These are phyloP conservation scores for Eurystomus glaucurus DNA, from an alignment of 2,797 vertebrate species.

Conservation along the genomic window DNA sequence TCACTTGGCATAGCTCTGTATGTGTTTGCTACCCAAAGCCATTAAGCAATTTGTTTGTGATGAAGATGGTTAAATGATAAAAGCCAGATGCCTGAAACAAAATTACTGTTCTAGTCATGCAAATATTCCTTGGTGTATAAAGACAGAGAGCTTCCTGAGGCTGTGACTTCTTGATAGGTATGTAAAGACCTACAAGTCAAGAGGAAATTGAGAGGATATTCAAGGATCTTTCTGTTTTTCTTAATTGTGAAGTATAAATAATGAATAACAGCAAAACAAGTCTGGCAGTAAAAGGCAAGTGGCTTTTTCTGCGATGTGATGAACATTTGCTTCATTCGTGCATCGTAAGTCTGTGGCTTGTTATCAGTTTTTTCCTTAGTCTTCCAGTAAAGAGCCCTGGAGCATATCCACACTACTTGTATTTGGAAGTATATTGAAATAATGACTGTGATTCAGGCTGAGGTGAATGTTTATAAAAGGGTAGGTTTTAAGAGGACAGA, in stretches of 20 bases:
- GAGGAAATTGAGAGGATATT: conserved; percentile 13
- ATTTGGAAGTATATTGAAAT: conserved; percentile 20
- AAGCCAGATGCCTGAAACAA: background rate
- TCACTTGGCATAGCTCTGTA: background rate
- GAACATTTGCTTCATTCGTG: conserved; percentile 28
- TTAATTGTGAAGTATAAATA: background rate
- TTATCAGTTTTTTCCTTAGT: background rate
- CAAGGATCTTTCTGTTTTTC: background rate
- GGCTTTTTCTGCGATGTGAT: conserved; percentile 1
- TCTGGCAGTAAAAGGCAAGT: background rate
- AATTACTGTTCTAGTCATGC: conserved; percentile 1
- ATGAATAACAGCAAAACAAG: background rate
- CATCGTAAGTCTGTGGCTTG: conserved; percentile 13
- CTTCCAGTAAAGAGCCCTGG: background rate
- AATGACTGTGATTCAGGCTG: background rate
- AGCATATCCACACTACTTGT: background rate
- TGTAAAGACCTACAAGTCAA: conserved; percentile 8
- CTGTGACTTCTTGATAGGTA: conserved; percentile 9
- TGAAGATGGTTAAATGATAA: background rate
- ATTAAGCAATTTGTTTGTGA: conserved; percentile 26
- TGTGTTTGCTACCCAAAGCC: conserved; percentile 26
- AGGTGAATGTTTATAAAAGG: background rate
- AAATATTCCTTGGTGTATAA: background rate
- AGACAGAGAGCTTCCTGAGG: background rate
- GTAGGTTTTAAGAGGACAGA: background rate